Evolutionary conservation across 2,113 vertebrate species (phyloP), one percentile per base, ranked within the genome.

Genomic region (Aptenodytes patagonicus): DNA sequence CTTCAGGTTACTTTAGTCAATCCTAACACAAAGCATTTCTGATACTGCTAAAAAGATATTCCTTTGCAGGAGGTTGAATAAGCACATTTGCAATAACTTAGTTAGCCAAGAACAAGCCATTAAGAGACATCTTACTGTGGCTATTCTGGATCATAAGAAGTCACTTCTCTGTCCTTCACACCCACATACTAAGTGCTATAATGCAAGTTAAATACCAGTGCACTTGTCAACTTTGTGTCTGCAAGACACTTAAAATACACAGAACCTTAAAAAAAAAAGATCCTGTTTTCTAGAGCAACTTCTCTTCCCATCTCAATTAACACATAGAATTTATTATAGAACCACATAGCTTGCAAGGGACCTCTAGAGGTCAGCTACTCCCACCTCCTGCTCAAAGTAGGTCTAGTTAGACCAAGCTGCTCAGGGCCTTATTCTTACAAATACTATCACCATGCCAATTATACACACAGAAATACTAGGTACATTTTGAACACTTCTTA

Each of bases 331-430:
- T 91, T 84, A 52, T 89, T 52, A 51, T 1, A 71, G 73, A 91
- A 91, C 64, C 72, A 84, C 64, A 46, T 6, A 60, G 61, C 52
- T 73, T 89, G 55, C 55, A 96, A 89, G 46, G 90, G 26, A 85
- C 87, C 87, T 93, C 84, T 77, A 86, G 76, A 97, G 87, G 93
- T 89, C 93, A 92, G 76, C 76, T 94, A 87, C 55, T 97, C 42
- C 69, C 38, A 81, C 31, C 64, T 87, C 76, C 72, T 79, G 38
- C 77, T 87, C 84, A 22, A 84, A 82, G 60, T 6, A 75, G 31
- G 28, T 61, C 55, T 89, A 29, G 24, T 32, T 40, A 78, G 36
- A 70, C 60, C 26, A 66, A 68, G 61, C 17, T 82, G 57, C 19
- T 87, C 25, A 2, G 36, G 60, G 21, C 10, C 69, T 85, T 71